These are phyloP conservation scores for Lysiphlebus fabarum DNA, from an alignment of 1,140 invertebrate species.

Conservation along the genomic window DNA sequence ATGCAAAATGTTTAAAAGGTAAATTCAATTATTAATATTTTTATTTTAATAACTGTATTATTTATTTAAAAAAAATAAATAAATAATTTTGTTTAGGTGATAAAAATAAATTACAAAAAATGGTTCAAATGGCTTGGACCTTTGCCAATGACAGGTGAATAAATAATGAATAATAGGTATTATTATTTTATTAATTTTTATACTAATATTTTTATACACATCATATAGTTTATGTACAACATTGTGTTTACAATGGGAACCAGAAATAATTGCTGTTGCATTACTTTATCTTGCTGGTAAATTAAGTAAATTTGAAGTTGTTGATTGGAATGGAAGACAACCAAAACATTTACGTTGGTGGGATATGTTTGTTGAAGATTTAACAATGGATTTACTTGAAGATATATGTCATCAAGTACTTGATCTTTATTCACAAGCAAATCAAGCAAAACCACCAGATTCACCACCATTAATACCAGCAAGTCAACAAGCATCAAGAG, in stretches of 20 bases:
- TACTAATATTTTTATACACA: conserved; percentile 40
- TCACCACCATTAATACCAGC: conserved; percentile 61
- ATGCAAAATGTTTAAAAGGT: conserved; percentile 95
- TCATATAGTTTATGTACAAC: conserved; percentile 95
- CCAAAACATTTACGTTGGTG: conserved; percentile 89
- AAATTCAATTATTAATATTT: conserved; percentile 27
- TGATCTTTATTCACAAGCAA: conserved; percentile 77
- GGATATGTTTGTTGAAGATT: conserved; percentile 96
- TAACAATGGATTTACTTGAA: conserved; percentile 93
- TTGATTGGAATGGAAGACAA: conserved; percentile 84
- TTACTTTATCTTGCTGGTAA: conserved; percentile 96
- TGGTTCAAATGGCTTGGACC: conserved; percentile 99
- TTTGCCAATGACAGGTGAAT: conserved; percentile 95
- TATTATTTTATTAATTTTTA: too few relatives aligned
- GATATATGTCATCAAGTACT: conserved; percentile 97
- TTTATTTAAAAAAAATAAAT: conserved; percentile 12
- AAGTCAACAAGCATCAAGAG: conserved; percentile 39
- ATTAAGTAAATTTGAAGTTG: conserved; percentile 91
- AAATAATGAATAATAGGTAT: too few relatives aligned
- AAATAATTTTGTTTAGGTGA: conserved; percentile 60
- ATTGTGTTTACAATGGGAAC: conserved; percentile 96
- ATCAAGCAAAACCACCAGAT: conserved; percentile 58
- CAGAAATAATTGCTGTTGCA: conserved; percentile 97
- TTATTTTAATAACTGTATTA: conserved; percentile 13
- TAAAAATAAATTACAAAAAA: conserved; percentile 88